A percentile compares a stretch with the other conserved stretches of the same genome.
Conservation (phyloP, 2,113 vertebrate species). For the Aspiorhynchus laticeps region DNA sequence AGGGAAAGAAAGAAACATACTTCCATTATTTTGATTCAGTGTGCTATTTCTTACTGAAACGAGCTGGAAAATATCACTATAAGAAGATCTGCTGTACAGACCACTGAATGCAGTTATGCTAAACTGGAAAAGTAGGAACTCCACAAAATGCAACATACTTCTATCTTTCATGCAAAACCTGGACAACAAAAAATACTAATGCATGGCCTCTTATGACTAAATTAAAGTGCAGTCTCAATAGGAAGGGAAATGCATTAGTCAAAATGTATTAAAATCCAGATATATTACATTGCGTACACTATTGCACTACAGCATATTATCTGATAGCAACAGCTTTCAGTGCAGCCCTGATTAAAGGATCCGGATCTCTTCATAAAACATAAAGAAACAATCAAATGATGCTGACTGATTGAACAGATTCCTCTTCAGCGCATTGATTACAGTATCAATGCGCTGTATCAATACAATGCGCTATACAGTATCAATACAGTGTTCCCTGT, state of each 20-base stretch:
- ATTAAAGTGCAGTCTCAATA: no score
- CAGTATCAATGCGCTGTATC: no score
- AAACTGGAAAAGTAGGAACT: neutral
- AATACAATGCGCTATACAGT: no score
- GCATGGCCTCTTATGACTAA: no score
- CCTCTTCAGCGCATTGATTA: conserved; percentile 73
- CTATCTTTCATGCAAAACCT: no score
- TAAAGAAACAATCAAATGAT: conserved; percentile 3
- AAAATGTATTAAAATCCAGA: neutral
- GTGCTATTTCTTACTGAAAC: neutral
- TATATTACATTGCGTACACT: neutral
- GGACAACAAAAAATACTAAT: no score
- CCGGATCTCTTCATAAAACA: neutral
- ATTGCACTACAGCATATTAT: neutral
- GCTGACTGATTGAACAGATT: neutral
- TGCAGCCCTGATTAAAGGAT: neutral
- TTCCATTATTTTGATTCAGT: conserved; percentile 53
- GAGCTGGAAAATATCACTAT: no score
- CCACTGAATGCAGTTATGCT: neutral
- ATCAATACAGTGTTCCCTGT: no score
- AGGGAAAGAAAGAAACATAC: neutral
- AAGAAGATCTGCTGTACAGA: conserved; percentile 66
- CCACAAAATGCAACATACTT: neutral
- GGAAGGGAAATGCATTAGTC: no score
- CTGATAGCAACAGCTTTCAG: neutral